Evolutionary conservation across 2,113 vertebrate species (phyloP).

Genomic region (Cynopterus brachyotis): DNA sequence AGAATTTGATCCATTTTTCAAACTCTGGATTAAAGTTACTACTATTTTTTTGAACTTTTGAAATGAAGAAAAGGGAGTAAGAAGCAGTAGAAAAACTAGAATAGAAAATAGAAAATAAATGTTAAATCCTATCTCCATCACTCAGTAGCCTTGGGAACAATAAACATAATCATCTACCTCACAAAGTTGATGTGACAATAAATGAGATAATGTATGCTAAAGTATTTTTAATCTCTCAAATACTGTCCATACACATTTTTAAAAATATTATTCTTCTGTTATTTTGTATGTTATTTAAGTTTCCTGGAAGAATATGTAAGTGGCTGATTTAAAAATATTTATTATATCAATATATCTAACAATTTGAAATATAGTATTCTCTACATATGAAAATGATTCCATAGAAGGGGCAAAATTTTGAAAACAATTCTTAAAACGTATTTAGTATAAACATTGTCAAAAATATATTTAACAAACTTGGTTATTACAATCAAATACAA

Average conservation of each 20-base stretch:
- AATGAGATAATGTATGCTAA: neutral
- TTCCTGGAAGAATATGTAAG: neutral
- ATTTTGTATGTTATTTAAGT: neutral
- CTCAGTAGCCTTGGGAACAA: neutral
- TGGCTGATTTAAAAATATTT: neutral
- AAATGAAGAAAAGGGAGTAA: neutral
- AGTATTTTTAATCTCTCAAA: neutral
- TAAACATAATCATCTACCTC: neutral
- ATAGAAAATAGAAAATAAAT: neutral
- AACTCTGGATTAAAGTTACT: neutral
- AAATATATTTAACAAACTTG: constrained; percentile 17
- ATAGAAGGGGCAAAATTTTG: neutral
- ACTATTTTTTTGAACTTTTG: neutral
- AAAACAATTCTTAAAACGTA: neutral
- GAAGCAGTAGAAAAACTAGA: neutral
- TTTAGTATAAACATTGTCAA: neutral
- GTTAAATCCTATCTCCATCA: neutral
- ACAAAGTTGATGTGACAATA: neutral
- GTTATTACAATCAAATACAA: neutral
- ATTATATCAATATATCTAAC: neutral
- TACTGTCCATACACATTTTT: neutral
- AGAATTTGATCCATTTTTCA: constrained; percentile 8
- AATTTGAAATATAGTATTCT: constrained; percentile 19
- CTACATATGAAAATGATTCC: neutral
- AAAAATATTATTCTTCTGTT: neutral